A percentile compares a stretch with the other conserved stretches of the same genome.
Conservation (phyloP, 2,113 vertebrate species). For the Salvelinus alpinus region DNA sequence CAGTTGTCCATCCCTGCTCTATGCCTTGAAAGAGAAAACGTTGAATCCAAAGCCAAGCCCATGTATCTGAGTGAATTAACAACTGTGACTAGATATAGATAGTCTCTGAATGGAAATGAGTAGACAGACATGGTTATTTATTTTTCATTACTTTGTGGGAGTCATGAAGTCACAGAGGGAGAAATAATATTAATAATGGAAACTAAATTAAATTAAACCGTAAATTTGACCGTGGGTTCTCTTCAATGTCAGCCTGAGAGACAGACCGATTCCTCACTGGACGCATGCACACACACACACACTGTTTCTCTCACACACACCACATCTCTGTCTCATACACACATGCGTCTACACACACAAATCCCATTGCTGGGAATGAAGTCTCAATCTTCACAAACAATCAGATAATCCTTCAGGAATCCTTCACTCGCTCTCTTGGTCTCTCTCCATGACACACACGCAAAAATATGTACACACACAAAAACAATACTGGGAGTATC, state of each 20-base stretch:
- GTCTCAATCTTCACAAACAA: conserved; percentile 66
- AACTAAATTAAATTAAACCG: conserved; percentile 69
- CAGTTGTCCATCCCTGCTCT: too few relatives aligned
- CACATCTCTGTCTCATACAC: background rate
- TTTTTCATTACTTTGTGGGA: conserved; percentile 58
- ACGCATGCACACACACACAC: conserved; percentile 11
- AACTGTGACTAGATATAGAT: background rate
- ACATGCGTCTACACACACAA: conserved; percentile 38
- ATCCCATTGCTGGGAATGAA: conserved; percentile 65
- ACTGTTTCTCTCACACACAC: background rate
- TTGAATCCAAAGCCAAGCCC: too few relatives aligned
- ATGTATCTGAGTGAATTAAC: background rate
- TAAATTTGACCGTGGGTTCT: conserved; percentile 66
- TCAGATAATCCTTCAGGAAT: conserved; percentile 65
- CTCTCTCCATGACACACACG: background rate
- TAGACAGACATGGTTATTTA: conserved; percentile 38
- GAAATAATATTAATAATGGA: conserved; percentile 68
- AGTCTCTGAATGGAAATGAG: background rate
- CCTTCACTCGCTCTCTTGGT: conserved; percentile 36
- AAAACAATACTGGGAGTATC: background rate
- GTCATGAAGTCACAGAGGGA: conserved; percentile 52
- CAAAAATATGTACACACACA: background rate
- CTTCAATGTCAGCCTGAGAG: conserved; percentile 69
- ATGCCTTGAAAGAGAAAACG: too few relatives aligned
- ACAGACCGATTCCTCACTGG: conserved; percentile 50